phyloP scores from a whole-genome alignment of 2,888 invertebrate genomes.

The Meiosimyza platycephala region DNA sequence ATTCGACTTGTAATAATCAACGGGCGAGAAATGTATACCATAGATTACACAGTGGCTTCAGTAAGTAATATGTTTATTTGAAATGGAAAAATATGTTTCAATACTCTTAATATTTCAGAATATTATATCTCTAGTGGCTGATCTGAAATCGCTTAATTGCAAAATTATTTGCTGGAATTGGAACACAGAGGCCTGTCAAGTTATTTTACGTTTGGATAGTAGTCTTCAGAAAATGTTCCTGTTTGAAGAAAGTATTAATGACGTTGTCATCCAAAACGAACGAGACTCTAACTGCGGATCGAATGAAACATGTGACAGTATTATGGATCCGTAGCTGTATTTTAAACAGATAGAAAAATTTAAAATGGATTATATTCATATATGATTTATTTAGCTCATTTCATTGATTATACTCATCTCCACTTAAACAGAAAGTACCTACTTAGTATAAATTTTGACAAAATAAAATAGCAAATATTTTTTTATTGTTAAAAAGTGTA shows the following conservation, averaged over 20 bases:
- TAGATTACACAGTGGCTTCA: constrained; percentile 74
- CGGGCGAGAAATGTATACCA: constrained; percentile 72
- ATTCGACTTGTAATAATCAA: constrained; percentile 78
- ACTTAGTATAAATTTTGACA: too few species aligned
- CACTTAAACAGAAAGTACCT: too few species aligned
- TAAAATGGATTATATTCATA: too few species aligned
- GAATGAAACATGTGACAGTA: too few species aligned
- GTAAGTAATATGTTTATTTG: constrained; percentile 60
- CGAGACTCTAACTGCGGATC: constrained; percentile 1
- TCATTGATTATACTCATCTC: too few species aligned
- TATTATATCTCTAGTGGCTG: constrained; percentile 70
- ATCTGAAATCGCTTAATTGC: constrained; percentile 69
- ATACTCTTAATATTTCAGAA: constrained; percentile 64
- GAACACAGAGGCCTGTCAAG: constrained; percentile 62
- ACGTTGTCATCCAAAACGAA: constrained; percentile 65
- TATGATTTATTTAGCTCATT: too few species aligned
- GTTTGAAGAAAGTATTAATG: constrained; percentile 54
- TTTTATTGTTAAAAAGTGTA: too few species aligned
- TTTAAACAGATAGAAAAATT: too few species aligned
- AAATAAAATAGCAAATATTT: too few species aligned
- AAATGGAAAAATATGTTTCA: not conserved
- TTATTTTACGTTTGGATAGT: constrained; percentile 58
- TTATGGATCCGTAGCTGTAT: too few species aligned
- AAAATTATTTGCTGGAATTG: constrained; percentile 70
- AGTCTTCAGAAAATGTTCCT: constrained; percentile 57